These are phyloP conservation scores for Hafferia zeledoni DNA, from an alignment of 2,797 vertebrate genomes.

Conservation along the genomic window DNA sequence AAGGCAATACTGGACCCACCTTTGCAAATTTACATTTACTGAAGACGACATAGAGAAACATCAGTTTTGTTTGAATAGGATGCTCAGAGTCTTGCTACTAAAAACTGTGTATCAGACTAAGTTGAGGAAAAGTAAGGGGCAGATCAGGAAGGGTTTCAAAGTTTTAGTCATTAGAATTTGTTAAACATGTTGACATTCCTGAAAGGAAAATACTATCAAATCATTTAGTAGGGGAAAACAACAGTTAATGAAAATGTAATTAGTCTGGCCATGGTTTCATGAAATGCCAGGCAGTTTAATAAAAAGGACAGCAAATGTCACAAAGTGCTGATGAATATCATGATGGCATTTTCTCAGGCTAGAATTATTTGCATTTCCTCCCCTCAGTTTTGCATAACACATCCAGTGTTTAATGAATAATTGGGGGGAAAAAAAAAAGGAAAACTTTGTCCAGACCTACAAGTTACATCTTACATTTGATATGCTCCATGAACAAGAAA, in stretches of 20 bases:
- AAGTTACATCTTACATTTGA: neutral
- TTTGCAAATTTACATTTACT: neutral
- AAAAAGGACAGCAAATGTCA: conserved; percentile 38
- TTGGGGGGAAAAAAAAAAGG: neutral
- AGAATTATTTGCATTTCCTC: neutral
- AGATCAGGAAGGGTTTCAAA: neutral
- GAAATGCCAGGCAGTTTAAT: conserved; percentile 34
- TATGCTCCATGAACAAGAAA: conserved; percentile 9
- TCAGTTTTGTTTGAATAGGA: neutral
- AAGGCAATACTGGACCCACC: neutral
- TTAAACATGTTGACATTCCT: neutral
- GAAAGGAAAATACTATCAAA: neutral
- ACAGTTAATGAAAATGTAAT: conserved; percentile 5
- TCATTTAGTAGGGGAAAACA: neutral
- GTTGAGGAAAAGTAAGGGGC: neutral
- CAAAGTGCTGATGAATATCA: conserved; percentile 15
- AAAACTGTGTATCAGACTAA: neutral
- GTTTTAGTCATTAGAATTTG: neutral
- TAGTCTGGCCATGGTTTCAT: neutral
- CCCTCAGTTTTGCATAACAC: neutral
- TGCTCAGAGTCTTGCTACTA: neutral
- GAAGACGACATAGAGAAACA: neutral
- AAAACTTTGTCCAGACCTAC: neutral
- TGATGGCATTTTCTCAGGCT: conserved; percentile 10
- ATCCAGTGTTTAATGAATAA: neutral